Evolutionary conservation across 2,113 vertebrate genomes (phyloP), one percentile per base, ranked within the genome.

Genomic region (Lepisosteus osseus): DNA sequence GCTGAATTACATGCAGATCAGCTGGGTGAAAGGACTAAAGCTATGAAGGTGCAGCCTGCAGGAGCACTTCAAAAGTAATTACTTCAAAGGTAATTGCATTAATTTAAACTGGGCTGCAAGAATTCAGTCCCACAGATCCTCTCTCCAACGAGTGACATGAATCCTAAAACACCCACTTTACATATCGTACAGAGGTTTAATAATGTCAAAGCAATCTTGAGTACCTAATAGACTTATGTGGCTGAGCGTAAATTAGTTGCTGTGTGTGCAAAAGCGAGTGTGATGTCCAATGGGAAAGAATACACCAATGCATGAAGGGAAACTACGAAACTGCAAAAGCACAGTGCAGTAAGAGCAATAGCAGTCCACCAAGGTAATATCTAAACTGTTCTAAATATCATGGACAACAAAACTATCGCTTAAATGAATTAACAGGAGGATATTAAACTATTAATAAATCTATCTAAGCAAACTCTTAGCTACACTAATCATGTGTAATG

Each of bases 1-100:
- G 47, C 47, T 51, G 47, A 9, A 51, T 51, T 5, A 51, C 47
- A 6, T 51, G 47, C 47, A 51, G 47, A 51, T 9, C 47, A 9
- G 11, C 13, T 59, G 12, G 57, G 11, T 15, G 57, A 59, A n/a
- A 59, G 3, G n/a, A 14, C n/a, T 13, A n/a, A 59, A 59, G n/a
- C 14, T 59, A 15, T 13, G 57, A n/a, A 71, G 51, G 61, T 62
- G 59, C 51, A 17, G 44, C 42, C 51, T 63, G 6, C 47, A 13
- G 44, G 54, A 61, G 41, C 68, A 70, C 44, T 70, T 56, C 55
- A 70, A 70, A 71, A 62, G 61, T 63, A 71, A 71, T 71, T 71
- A 71, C 42, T 62, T 29, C 29, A 29, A 29, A 29, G 29, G 41
- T 61, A 51, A 71, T 63, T 63, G 61, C 61, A 72, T 64, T 72